Conservation (phyloP, 2,888 invertebrate species). For the Alentia gelatinosa region DNA sequence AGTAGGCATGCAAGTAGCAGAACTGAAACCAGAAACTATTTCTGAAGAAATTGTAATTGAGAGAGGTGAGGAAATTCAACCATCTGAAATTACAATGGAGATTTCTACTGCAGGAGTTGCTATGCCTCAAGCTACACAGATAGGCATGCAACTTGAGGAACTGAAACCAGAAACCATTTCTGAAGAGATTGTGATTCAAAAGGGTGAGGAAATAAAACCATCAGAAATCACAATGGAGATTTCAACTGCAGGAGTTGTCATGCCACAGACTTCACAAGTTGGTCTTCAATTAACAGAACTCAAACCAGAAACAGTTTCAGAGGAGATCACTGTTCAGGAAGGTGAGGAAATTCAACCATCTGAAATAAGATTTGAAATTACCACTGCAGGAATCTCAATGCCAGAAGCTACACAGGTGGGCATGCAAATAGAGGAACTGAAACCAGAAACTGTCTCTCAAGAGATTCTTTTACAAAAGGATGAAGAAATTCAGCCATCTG, state of each 20-base stretch:
- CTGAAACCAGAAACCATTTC: constrained; percentile 43
- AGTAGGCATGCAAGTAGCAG: background rate
- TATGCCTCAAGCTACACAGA: background rate
- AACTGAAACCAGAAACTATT: constrained; percentile 53
- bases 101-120: constrained; percentile 55
- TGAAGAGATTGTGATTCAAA: constrained; percentile 51
- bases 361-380: background rate
- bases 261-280: background rate
- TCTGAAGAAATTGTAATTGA: constrained; percentile 48
- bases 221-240: constrained; percentile 56
- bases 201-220: constrained; percentile 55
- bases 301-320: constrained; percentile 43
- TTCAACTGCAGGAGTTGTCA: constrained; percentile 52
- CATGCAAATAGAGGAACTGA: constrained; percentile 38
- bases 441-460: constrained; percentile 51
- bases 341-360: constrained; percentile 40
- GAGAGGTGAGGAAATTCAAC: constrained; percentile 47
- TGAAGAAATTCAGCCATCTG: constrained; percentile 55
- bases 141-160: constrained; percentile 9
- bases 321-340: constrained; percentile 1
- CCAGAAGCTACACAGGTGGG: background rate
- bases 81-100: constrained; percentile 56
- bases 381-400: background rate
- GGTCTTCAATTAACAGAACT: constrained; percentile 1
- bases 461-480: constrained; percentile 22